Percentiles rank a stretch among this genome's conserved stretches.
phyloP scores from a whole-genome alignment of 2,113 vertebrate species.

The Asarcornis scutulata region DNA sequence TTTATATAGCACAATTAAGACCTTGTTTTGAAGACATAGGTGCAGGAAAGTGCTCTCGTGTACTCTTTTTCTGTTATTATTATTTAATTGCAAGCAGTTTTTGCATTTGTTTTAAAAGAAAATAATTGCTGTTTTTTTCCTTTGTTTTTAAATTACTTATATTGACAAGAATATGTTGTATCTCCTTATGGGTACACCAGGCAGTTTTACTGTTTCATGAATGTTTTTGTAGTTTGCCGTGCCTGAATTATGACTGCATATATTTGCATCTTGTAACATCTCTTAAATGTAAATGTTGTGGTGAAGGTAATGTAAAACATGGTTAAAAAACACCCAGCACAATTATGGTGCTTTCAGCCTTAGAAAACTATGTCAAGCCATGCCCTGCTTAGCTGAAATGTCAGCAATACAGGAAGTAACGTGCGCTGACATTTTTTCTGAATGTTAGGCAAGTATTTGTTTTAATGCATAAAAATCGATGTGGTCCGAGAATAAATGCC shows the following conservation, averaged over 20 bases:
- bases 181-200: neutral
- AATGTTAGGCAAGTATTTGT: neutral
- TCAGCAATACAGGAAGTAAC: neutral
- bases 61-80: neutral
- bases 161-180: neutral
- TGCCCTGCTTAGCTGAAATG: neutral
- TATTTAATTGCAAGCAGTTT: neutral
- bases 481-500: neutral
- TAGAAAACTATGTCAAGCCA: neutral
- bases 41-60: neutral
- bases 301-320: neutral
- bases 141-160: neutral
- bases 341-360: neutral
- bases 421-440: neutral
- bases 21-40: neutral
- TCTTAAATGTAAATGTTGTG: neutral
- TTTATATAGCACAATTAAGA: neutral
- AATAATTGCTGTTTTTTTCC: neutral
- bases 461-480: accelerated
- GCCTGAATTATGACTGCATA: neutral
- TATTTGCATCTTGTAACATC: neutral
- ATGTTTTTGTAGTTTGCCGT: neutral
- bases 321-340: neutral
- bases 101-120: neutral
- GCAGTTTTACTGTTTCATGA: neutral